Evolutionary conservation across 2,888 invertebrate genomes (phyloP), one percentile per base, ranked within the genome.

Genomic region (Protophormia terraenovae): DNA sequence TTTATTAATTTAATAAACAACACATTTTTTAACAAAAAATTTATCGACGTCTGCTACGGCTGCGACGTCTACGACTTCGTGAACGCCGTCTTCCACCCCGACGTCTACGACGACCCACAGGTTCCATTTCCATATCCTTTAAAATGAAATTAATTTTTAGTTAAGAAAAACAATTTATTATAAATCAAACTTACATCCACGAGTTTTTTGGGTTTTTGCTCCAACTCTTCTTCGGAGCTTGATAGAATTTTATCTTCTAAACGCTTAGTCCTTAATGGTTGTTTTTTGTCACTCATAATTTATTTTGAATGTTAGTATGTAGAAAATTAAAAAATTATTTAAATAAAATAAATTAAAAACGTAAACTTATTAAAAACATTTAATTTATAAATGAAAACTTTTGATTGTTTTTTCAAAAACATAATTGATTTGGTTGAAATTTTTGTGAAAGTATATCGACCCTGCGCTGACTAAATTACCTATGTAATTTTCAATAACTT

Each of bases 51-150:
- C 69, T 82, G 14, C 50, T 53, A 72, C 38, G 62, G 24, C 62
- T 64, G 67, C 84, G 86, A 45, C 84, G 81, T 73, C 84, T 84
- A 7, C 86, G 83, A 47, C 84, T 84, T 14, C 83, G 84, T 24
- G 76, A 75, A 27, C 83, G 53, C 32, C 76, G 55, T 4, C 83
- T 55, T n/a, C 78, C 53, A 8, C 75, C 45, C 8, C 77, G 81
- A 2, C 72, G 64, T 16, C 82, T 64, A 12, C 71, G 8, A 4
- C 81, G 78, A 41, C 76, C 47, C 50, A 72, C 55, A 8, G 73
- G 80, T 45, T 84, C 86, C 6, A 60, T 32, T 19, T 8, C 16
- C 10, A 32, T 19, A 19, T 32, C 60, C 32, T 32, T 60, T 4
- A 35, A 3, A 27, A 55, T 3, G 7, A 19, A 6, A 3, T 0